A percentile compares a stretch with the other conserved stretches of the same genome.
Evolutionary conservation across 2,797 vertebrate genomes (phyloP).

Genomic region (Gallirallus australis): DNA sequence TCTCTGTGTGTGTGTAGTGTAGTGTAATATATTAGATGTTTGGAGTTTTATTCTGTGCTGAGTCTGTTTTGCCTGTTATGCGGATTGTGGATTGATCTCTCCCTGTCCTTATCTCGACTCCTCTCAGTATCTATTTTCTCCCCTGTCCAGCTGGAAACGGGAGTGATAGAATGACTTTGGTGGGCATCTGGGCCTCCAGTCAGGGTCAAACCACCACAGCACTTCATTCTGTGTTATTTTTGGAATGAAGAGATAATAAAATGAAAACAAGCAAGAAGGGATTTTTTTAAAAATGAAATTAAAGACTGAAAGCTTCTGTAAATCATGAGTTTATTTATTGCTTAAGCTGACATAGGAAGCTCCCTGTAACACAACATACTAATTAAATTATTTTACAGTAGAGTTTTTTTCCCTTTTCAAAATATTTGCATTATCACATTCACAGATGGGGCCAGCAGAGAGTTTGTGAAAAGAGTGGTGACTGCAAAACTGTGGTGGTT

Average conservation of each 20-base stretch:
- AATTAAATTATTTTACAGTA: background rate
- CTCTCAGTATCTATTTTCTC: too few relatives aligned
- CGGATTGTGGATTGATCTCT: too few relatives aligned
- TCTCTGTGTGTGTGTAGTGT: too few relatives aligned
- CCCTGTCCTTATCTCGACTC: too few relatives aligned
- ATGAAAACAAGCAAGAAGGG: background rate
- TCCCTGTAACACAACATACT: background rate
- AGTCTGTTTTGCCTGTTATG: too few relatives aligned
- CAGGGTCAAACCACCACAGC: too few relatives aligned
- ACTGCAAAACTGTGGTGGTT: background rate
- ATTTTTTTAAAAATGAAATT: background rate
- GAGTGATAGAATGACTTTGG: too few relatives aligned
- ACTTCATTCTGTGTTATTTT: background rate
- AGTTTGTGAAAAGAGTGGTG: background rate
- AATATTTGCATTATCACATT: background rate
- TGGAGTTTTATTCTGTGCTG: too few relatives aligned
- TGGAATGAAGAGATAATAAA: background rate
- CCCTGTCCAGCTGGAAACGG: too few relatives aligned
- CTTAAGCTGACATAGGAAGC: background rate
- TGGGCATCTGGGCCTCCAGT: too few relatives aligned
- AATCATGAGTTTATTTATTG: background rate
- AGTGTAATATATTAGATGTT: too few relatives aligned
- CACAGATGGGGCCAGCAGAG: background rate
- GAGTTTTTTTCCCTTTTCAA: background rate
- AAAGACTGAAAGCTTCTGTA: background rate